Evolutionary conservation across 2,113 vertebrate genomes (phyloP).

Genomic region (Lampris megalopsis): DNA sequence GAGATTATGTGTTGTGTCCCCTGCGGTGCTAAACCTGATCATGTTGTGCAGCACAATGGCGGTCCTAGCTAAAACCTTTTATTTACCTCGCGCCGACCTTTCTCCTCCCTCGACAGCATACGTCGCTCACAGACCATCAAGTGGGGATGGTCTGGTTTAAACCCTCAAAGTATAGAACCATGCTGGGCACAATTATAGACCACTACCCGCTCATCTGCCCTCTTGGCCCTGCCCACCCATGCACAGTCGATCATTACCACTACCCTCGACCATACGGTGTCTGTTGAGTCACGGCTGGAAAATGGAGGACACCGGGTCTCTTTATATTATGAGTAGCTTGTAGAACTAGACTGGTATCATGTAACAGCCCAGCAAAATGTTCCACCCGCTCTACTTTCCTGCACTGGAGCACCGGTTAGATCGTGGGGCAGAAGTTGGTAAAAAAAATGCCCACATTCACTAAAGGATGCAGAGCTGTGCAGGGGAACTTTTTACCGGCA

Average conservation of each 20-base stretch:
- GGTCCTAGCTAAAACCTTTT: constrained; percentile 59
- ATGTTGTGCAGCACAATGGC: constrained; percentile 42
- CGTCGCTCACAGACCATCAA: constrained; percentile 62
- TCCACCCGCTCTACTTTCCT: constrained; percentile 30
- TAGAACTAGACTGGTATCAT: constrained; percentile 27
- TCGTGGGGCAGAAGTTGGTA: constrained; percentile 52
- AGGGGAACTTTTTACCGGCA: constrained; percentile 15
- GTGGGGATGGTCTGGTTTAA: constrained; percentile 37
- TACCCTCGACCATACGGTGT: constrained; percentile 50
- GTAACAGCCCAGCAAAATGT: constrained; percentile 31
- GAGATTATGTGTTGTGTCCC: constrained; percentile 20
- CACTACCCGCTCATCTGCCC: constrained; percentile 50
- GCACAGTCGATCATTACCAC: constrained; percentile 63
- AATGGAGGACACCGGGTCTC: constrained; percentile 23
- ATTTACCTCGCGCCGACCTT: constrained; percentile 59
- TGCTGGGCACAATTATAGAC: constrained; percentile 76
- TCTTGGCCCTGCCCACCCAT: constrained; percentile 58
- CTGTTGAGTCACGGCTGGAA: too few relatives aligned
- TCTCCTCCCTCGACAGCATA: constrained; percentile 49
- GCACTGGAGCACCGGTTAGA: constrained; percentile 50
- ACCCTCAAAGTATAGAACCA: constrained; percentile 54
- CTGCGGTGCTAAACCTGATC: constrained; percentile 54
- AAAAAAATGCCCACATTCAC: constrained; percentile 49
- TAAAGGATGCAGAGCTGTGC: constrained; percentile 30
- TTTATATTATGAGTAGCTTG: constrained; percentile 39